phyloP scores from a whole-genome alignment of 2,113 vertebrate species.

The Puntigrus tetrazona region DNA sequence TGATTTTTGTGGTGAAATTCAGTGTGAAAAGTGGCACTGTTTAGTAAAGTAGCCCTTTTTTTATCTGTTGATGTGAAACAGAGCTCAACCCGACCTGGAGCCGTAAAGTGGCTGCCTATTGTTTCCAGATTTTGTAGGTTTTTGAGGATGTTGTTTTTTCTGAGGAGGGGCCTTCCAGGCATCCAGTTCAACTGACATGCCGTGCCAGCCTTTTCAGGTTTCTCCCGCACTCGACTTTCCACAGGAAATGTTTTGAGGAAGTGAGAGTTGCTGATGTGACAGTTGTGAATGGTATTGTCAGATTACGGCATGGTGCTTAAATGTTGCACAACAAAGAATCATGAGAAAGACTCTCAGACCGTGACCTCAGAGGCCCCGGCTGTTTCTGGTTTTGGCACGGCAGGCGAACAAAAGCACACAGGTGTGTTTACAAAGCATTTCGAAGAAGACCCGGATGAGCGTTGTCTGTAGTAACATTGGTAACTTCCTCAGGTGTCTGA shows the following conservation, averaged over 20 bases:
- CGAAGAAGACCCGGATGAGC: conserved; percentile 18
- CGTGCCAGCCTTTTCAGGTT: not conserved
- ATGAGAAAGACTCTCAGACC: conserved; percentile 1
- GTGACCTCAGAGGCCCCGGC: conserved; percentile 4
- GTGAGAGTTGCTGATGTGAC: conserved; percentile 51
- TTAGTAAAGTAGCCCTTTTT: not conserved
- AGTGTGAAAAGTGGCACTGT: not conserved
- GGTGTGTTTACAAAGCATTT: conserved; percentile 34
- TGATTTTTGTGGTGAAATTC: not conserved
- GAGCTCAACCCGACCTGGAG: not conserved
- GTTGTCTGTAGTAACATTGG: conserved; percentile 7
- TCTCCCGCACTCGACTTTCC: conserved; percentile 12
- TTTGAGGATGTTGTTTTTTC: conserved; percentile 33
- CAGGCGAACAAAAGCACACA: not conserved
- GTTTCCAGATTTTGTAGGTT: not conserved
- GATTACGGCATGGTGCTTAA: conserved; percentile 35
- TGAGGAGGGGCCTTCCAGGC: conserved; percentile 19
- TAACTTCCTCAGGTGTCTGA: conserved; percentile 31
- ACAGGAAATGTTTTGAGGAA: conserved; percentile 58
- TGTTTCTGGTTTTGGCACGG: not conserved
- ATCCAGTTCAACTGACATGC: not conserved
- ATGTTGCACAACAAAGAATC: conserved; percentile 12
- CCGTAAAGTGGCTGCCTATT: not conserved
- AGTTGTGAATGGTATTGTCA: conserved; percentile 11
- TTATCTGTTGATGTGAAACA: conserved; percentile 9